Evolutionary conservation across 37 sponge, comb jelly and placozoan genomes (phyloP).

Genomic region (Ephydatia muelleri): DNA sequence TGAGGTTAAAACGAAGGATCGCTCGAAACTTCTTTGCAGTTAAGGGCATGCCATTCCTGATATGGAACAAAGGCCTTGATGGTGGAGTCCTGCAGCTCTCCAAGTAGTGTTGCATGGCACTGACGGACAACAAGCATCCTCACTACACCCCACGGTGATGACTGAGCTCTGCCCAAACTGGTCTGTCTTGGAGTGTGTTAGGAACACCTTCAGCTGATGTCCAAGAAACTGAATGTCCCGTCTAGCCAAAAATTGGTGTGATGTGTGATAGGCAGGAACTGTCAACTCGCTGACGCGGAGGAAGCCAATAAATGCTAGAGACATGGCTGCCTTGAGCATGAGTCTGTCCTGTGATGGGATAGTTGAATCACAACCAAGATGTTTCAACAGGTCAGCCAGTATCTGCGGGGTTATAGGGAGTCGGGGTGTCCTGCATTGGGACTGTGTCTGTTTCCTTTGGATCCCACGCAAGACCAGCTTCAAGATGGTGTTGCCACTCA

Average conservation of each 20-base stretch:
- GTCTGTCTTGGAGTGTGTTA: slow-evolving; percentile 25
- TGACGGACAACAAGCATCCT: background rate
- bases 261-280: background rate
- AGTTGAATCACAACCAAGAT: background rate
- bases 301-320: slow-evolving; percentile 32
- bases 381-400: slow-evolving; percentile 4
- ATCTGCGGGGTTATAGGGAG: slow-evolving; percentile 23
- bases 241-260: background rate
- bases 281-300: slow-evolving; percentile 33
- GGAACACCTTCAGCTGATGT: background rate
- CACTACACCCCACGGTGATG: background rate
- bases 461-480: slow-evolving; percentile 16
- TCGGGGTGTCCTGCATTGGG: background rate
- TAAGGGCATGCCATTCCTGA: slow-evolving; percentile 9
- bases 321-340: slow-evolving; percentile 19
- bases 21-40: background rate
- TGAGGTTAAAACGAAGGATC: too few relatives aligned
- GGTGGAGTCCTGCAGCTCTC: background rate
- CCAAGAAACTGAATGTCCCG: background rate
- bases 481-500: slow-evolving; percentile 7
- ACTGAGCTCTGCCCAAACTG: slow-evolving; percentile 7
- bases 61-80: slow-evolving; percentile 5
- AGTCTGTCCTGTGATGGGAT: slow-evolving; percentile 4
- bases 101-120: slow-evolving; percentile 7
- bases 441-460: slow-evolving; percentile 1